Conservation (phyloP, 2,113 vertebrate genomes). For the Hypomesus transpacificus region DNA sequence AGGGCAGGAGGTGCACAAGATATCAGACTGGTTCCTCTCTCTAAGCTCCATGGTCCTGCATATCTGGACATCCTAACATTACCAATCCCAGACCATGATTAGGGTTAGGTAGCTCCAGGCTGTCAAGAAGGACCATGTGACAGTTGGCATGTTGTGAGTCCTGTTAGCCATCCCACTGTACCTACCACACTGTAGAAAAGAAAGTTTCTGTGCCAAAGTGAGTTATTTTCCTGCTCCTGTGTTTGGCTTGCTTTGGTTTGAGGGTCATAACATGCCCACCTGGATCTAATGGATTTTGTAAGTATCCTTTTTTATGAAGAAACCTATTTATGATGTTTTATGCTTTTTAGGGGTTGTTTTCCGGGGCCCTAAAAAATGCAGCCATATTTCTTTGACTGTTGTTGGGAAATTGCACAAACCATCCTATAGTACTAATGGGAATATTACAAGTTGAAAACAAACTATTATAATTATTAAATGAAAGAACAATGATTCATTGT, state of each 20-base stretch:
- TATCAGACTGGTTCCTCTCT: no score
- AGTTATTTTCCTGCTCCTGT: conserved; percentile 40
- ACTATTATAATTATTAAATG: conserved; percentile 11
- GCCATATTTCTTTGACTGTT: conserved; percentile 14
- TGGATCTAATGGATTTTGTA: conserved; percentile 52
- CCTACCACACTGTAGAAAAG: no score
- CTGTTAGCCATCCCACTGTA: no score
- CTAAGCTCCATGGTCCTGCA: no score
- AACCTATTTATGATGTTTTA: conserved; percentile 60
- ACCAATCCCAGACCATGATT: no score
- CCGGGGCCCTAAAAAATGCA: conserved; percentile 31
- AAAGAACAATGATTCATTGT: background rate
- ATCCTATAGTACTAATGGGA: background rate
- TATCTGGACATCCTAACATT: no score
- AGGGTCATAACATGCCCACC: conserved; percentile 49
- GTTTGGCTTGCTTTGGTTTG: conserved; percentile 42
- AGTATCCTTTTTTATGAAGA: conserved; percentile 54
- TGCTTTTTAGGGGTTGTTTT: conserved; percentile 23
- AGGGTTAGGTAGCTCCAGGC: background rate
- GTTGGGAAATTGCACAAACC: conserved; percentile 35
- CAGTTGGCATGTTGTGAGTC: conserved; percentile 29
- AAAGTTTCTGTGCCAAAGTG: no score
- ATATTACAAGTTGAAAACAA: no score
- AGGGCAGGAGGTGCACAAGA: no score
- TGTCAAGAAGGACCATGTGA: conserved; percentile 19